Evolutionary conservation across 2,888 invertebrate genomes (phyloP).

Genomic region (Drosophila greeni): DNA sequence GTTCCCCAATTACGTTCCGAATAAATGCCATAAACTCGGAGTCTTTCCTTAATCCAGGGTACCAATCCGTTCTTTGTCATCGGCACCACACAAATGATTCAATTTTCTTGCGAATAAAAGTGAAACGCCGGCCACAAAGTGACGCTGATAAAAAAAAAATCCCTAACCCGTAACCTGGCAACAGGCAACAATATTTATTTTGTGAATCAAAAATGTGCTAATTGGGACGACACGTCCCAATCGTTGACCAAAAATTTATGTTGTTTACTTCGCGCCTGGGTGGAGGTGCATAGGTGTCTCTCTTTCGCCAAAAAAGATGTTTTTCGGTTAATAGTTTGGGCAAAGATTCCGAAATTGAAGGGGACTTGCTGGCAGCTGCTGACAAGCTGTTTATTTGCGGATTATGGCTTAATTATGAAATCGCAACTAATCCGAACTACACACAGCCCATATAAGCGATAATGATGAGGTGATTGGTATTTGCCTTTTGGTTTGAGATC

Average conservation of each 20-base stretch:
- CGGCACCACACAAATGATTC: slow-evolving; percentile 36
- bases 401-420: slow-evolving; percentile 70
- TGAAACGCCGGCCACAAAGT: slow-evolving; percentile 46
- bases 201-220: slow-evolving; percentile 67
- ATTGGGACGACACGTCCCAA: slow-evolving; percentile 59
- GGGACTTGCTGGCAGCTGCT: slow-evolving; percentile 20
- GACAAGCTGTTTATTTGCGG: slow-evolving; percentile 46
- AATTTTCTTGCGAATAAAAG: slow-evolving; percentile 58
- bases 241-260: slow-evolving; percentile 36
- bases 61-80: slow-evolving; percentile 12
- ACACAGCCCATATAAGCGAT: slow-evolving; percentile 40
- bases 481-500: not conserved
- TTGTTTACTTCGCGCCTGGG: slow-evolving; percentile 51
- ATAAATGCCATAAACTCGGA: slow-evolving; percentile 1
- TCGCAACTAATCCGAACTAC: slow-evolving; percentile 61
- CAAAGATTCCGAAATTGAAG: slow-evolving; percentile 37
- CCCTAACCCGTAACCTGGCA: slow-evolving; percentile 11
- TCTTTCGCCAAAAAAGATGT: slow-evolving; percentile 26
- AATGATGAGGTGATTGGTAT: slow-evolving; percentile 29
- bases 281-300: slow-evolving; percentile 26
- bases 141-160: slow-evolving; percentile 14
- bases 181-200: slow-evolving; percentile 41
- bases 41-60: slow-evolving; percentile 5
- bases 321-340: slow-evolving; percentile 54
- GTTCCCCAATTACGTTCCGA: not conserved